phyloP scores from a whole-genome alignment of 2,888 invertebrate species.

The Abrostola triplasia region DNA sequence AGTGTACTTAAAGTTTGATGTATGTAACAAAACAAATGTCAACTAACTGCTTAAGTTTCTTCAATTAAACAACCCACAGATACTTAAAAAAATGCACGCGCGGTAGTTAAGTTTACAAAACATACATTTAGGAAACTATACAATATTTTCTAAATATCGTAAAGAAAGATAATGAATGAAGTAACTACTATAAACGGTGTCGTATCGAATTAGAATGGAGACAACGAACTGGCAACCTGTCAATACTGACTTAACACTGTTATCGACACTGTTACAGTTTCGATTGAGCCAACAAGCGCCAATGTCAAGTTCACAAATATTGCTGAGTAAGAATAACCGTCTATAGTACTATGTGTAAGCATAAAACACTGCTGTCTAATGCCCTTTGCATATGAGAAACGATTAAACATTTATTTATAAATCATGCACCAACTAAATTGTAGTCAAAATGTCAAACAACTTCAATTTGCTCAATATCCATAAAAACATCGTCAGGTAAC shows the following conservation, averaged over 20 bases:
- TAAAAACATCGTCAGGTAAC: no score
- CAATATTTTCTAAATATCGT: no score
- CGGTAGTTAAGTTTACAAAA: no score
- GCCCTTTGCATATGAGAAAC: background rate
- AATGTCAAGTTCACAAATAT: slow-evolving; percentile 3
- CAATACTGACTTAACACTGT: slow-evolving; percentile 7
- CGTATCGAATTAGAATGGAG: slow-evolving; percentile 3
- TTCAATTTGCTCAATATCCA: background rate
- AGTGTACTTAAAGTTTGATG: no score
- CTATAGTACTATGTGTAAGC: background rate
- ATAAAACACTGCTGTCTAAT: background rate
- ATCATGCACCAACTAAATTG: background rate
- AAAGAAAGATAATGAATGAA: no score
- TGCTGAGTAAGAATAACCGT: background rate
- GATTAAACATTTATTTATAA: no score
- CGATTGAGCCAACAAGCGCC: background rate
- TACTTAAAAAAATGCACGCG: no score
- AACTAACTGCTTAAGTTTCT: no score
- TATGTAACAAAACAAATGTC: no score
- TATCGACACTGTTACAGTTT: background rate
- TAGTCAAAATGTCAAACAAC: background rate
- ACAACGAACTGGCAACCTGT: background rate
- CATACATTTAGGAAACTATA: no score
- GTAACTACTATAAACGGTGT: background rate
- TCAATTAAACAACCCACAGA: no score